Conservation (phyloP, 2,888 invertebrate species). For the Eristalinus aeneus region DNA sequence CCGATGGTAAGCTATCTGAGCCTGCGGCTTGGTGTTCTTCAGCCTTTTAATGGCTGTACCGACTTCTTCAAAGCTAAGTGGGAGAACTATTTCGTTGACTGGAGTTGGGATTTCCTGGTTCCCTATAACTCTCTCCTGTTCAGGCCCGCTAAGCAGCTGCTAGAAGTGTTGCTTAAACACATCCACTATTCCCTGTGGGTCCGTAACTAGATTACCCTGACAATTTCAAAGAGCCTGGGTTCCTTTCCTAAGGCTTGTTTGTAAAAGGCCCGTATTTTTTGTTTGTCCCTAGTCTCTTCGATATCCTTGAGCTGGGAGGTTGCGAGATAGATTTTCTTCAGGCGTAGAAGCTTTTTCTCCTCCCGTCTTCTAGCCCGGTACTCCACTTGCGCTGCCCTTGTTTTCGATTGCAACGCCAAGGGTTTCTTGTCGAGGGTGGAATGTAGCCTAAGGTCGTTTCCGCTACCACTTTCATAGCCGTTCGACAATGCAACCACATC, state of each 20-base stretch:
- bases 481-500: no score
- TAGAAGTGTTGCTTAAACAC: slow-evolving; percentile 8
- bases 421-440: no score
- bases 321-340: neutral
- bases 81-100: neutral
- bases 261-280: neutral
- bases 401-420: neutral
- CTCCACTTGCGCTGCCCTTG: neutral
- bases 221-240: neutral
- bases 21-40: no score
- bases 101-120: neutral
- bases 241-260: neutral
- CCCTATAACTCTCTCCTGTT: neutral
- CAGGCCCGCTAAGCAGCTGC: neutral
- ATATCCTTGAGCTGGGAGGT: neutral
- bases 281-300: neutral
- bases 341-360: neutral
- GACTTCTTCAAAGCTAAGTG: neutral
- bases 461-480: no score
- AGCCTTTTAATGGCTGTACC: no score
- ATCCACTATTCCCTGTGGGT: slow-evolving; percentile 7
- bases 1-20: no score
- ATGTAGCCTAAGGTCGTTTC: no score
- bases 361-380: neutral
- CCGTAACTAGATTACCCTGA: neutral